These are phyloP conservation scores for Drosophila malerkotliana DNA, from an alignment of 1,140 invertebrate genomes.

Conservation along the genomic window DNA sequence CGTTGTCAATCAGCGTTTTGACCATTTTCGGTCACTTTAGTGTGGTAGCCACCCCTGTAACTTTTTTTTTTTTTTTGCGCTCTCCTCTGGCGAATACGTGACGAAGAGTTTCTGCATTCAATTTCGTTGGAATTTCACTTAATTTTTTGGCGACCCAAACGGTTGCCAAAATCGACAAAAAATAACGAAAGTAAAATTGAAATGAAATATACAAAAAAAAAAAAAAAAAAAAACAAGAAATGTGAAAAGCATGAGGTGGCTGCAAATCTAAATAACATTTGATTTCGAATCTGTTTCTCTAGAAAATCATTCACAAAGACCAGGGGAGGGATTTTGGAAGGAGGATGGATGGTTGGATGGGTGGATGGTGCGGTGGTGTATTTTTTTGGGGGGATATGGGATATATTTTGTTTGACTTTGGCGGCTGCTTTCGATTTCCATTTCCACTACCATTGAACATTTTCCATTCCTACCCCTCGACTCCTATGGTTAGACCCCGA, in stretches of 20 bases:
- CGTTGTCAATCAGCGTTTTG: conserved; percentile 66
- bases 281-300: conserved; percentile 32
- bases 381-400: background rate
- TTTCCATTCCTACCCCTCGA: background rate
- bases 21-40: conserved; percentile 55
- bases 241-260: background rate
- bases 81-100: conserved; percentile 3
- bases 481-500: background rate
- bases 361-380: background rate
- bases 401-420: conserved; percentile 13
- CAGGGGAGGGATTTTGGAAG: background rate
- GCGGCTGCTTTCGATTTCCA: conserved; percentile 8
- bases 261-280: conserved; percentile 43
- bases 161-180: background rate
- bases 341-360: background rate
- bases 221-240: background rate
- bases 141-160: conserved; percentile 31
- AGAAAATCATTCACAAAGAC: conserved; percentile 20
- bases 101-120: conserved; percentile 19
- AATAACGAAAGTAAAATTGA: conserved; percentile 1
- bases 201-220: background rate
- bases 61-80: background rate
- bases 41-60: conserved; percentile 13
- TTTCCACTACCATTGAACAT: background rate
- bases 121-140: conserved; percentile 51